Percentiles rank a stretch among this genome's conserved stretches.
Conservation (phyloP, 64 coral and sea anemone genomes). For the Acropora yongei region DNA sequence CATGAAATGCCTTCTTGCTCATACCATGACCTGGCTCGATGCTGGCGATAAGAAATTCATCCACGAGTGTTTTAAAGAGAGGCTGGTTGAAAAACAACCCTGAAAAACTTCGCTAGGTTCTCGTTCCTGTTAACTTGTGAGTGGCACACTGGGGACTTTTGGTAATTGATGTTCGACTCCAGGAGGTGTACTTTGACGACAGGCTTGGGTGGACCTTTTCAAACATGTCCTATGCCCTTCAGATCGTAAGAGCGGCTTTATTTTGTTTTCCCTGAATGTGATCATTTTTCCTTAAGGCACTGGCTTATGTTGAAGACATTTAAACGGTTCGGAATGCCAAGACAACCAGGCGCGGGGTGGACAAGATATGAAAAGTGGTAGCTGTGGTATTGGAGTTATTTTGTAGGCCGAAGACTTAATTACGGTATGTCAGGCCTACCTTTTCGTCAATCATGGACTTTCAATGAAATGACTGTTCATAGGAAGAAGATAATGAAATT, state of each 20-base stretch:
- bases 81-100: not conserved
- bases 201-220: conserved; percentile 25
- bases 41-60: conserved; percentile 6
- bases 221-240: conserved; percentile 2
- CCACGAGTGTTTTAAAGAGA: not conserved
- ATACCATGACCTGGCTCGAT: conserved; percentile 21
- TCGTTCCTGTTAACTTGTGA: conserved; percentile 19
- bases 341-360: conserved; percentile 19
- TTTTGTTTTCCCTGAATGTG: not conserved
- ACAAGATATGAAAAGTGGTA: conserved; percentile 17
- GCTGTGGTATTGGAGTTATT: conserved; percentile 43
- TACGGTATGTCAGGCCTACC: not conserved
- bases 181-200: conserved; percentile 28
- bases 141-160: conserved; percentile 21
- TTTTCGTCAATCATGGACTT: conserved; percentile 4
- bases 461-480: conserved; percentile 8
- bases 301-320: conserved; percentile 31
- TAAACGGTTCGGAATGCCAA: conserved; percentile 47
- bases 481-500: conserved; percentile 45
- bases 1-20: not conserved
- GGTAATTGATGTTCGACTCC: conserved; percentile 16
- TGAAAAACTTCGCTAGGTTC: not conserved
- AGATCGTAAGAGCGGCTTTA: not conserved
- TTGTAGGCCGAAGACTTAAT: conserved; percentile 28
- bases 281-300: not conserved